Evolutionary conservation across 2,797 vertebrate genomes (phyloP).

Genomic region (Melanotaenia boesemani): DNA sequence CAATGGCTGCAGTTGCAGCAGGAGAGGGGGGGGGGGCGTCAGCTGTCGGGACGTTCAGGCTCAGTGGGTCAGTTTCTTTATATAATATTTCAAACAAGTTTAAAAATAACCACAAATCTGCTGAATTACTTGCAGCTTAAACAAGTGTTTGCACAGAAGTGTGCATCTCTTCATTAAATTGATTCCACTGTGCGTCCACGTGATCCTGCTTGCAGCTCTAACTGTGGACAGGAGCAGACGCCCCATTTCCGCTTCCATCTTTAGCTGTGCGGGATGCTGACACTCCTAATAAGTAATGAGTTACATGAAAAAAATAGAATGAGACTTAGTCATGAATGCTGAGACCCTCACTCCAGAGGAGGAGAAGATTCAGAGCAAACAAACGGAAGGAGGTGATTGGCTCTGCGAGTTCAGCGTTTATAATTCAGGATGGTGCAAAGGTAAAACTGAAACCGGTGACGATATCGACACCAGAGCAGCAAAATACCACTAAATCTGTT

Average conservation of each 20-base stretch:
- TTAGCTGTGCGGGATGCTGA: background rate
- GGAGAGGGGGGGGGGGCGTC: background rate
- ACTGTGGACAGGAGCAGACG: background rate
- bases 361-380: background rate
- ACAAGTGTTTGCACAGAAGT: background rate
- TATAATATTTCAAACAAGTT: background rate
- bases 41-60: constrained; percentile 8
- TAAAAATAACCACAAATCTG: background rate
- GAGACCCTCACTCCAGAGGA: background rate
- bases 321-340: background rate
- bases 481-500: background rate
- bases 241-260: background rate
- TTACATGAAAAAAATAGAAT: background rate
- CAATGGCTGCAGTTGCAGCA: constrained; percentile 31
- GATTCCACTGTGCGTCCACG: too few species aligned
- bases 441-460: background rate
- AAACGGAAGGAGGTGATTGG: background rate
- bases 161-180: too few species aligned
- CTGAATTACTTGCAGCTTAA: background rate
- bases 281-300: background rate
- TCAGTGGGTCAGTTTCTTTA: background rate
- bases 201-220: background rate
- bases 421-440: background rate
- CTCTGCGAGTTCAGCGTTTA: background rate
- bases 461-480: background rate